These are phyloP conservation scores for Troides oblongomaculatus DNA, from an alignment of 2,888 invertebrate genomes.

Conservation along the genomic window DNA sequence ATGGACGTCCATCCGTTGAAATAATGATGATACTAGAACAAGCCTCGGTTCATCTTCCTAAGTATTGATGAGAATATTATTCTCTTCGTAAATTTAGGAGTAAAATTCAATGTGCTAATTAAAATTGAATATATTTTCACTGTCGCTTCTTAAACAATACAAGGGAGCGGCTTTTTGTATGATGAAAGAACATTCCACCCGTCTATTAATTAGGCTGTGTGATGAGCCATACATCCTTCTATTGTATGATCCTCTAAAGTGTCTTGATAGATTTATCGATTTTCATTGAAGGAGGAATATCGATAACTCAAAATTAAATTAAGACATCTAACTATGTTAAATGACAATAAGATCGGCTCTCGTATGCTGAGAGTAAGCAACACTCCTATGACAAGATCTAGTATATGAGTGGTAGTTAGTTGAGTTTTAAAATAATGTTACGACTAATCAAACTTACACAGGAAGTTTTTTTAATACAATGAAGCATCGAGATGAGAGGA, in stretches of 20 bases:
- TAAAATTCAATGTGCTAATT: background rate
- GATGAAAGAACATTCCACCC: background rate
- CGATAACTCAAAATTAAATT: too few species aligned
- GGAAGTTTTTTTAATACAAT: too few species aligned
- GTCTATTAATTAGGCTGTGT: conserved; percentile 3
- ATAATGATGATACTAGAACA: background rate
- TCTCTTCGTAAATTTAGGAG: background rate
- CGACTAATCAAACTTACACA: too few species aligned
- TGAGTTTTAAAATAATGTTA: too few species aligned
- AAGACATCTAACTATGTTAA: too few species aligned
- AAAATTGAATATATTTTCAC: background rate
- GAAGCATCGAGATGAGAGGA: too few species aligned
- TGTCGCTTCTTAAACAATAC: conserved; percentile 2
- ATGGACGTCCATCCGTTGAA: too few species aligned
- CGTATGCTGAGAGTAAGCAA: too few species aligned
- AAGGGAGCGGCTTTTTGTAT: background rate
- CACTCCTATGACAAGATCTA: too few species aligned
- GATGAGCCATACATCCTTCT: conserved; percentile 10
- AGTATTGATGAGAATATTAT: background rate
- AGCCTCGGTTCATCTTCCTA: background rate
- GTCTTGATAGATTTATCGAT: background rate
- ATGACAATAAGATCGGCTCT: too few species aligned
- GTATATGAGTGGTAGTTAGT: too few species aligned
- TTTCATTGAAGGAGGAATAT: too few species aligned
- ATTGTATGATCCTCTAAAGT: conserved; percentile 7